These are phyloP conservation scores for Scaptomyza montana DNA, from an alignment of 1,140 invertebrate species.

Conservation along the genomic window DNA sequence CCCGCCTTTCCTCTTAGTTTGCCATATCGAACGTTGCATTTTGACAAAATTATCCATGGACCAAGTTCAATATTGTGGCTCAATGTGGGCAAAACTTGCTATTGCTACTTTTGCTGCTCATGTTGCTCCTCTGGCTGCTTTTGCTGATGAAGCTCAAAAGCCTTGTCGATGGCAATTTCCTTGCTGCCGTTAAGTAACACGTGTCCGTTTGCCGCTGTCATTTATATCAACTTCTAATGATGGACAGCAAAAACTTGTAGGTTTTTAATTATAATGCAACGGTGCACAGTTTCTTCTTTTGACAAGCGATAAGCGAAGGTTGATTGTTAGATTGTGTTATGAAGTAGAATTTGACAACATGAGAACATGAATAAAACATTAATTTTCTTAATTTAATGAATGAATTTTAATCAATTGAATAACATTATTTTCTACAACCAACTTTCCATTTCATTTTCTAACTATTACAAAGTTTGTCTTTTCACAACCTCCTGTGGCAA, in stretches of 20 bases:
- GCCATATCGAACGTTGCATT: slow-evolving; percentile 66
- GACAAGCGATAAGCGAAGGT: background rate
- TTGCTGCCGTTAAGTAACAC: slow-evolving; percentile 51
- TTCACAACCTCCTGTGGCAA: background rate
- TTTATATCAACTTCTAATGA: slow-evolving; percentile 54
- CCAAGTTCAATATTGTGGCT: slow-evolving; percentile 63
- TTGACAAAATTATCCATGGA: slow-evolving; percentile 78
- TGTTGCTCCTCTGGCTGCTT: background rate
- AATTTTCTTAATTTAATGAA: no score
- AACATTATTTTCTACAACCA: no score
- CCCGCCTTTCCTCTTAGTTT: background rate
- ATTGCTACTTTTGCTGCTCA: background rate
- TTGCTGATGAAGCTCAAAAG: slow-evolving; percentile 14
- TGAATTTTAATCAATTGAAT: no score
- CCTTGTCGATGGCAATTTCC: slow-evolving; percentile 41
- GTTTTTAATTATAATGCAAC: slow-evolving; percentile 66
- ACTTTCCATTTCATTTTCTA: no score
- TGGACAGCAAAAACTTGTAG: slow-evolving; percentile 51
- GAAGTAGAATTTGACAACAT: no score
- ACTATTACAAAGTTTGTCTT: no score
- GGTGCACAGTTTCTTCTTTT: background rate
- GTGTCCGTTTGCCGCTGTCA: slow-evolving; percentile 60
- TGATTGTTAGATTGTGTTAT: background rate
- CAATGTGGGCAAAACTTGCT: slow-evolving; percentile 34
- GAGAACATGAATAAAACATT: no score